These are phyloP conservation scores for Kradibia gibbosae DNA, from an alignment of 1,140 invertebrate species.

Conservation along the genomic window DNA sequence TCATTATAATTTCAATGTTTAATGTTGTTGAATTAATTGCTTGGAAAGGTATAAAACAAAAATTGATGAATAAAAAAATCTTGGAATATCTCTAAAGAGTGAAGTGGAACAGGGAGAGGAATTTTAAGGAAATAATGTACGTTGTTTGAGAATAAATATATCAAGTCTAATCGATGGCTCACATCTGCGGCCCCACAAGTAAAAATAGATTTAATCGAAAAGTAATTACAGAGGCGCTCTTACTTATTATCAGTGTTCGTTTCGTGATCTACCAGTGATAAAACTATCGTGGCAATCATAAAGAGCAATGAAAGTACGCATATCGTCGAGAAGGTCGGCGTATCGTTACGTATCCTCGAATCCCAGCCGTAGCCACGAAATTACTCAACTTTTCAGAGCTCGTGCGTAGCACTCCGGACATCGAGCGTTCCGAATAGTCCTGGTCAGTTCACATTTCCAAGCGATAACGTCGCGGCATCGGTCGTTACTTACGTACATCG, in stretches of 20 bases:
- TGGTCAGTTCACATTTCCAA: not conserved
- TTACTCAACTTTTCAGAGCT: not conserved
- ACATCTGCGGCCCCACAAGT: no score
- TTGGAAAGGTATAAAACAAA: no score
- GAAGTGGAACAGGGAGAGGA: not conserved
- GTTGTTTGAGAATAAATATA: not conserved
- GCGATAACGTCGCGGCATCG: not conserved
- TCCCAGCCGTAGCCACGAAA: not conserved
- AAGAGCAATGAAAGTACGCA: not conserved
- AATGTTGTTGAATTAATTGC: no score
- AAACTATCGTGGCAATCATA: not conserved
- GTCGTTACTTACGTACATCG: constrained; percentile 3
- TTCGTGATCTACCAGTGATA: not conserved
- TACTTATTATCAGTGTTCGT: not conserved
- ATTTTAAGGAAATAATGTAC: not conserved
- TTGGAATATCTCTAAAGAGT: not conserved
- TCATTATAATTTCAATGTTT: no score
- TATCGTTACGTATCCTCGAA: not conserved
- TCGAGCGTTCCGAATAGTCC: not conserved
- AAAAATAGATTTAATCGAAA: no score
- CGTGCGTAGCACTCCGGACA: not conserved
- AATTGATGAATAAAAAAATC: no score
- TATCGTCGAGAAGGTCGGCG: not conserved
- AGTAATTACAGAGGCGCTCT: not conserved
- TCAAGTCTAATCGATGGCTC: not conserved